Percentiles rank a stretch among this genome's conserved stretches.
These are phyloP conservation scores for Gallinago jamesoni DNA, from an alignment of 2,113 vertebrate genomes.

Conservation along the genomic window DNA sequence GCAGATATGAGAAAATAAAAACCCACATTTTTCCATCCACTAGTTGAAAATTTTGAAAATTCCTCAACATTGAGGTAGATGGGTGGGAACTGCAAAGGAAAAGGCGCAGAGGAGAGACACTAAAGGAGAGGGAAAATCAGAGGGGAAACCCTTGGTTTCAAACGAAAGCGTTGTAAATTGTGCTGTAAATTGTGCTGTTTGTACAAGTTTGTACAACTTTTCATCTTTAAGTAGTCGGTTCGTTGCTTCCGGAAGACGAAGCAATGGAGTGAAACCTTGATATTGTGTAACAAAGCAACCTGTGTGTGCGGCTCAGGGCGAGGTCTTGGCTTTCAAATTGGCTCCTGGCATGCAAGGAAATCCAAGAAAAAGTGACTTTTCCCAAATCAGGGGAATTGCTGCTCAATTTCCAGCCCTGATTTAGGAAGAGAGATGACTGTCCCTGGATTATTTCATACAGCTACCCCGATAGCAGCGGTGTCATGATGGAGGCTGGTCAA, in stretches of 20 bases:
- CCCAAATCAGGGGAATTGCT: background rate
- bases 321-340: background rate
- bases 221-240: background rate
- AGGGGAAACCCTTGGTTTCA: background rate
- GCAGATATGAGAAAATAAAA: background rate
- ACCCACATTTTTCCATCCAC: background rate
- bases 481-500: background rate
- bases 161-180: background rate
- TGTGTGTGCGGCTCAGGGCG: background rate
- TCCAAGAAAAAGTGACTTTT: background rate
- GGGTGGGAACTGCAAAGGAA: background rate
- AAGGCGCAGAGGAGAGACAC: background rate
- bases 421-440: background rate
- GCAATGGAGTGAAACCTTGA: slow-evolving; percentile 14
- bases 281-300: slow-evolving; percentile 28
- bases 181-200: background rate
- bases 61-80: fast-evolving
- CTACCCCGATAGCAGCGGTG: background rate
- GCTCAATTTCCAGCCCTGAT: background rate
- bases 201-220: slow-evolving; percentile 16
- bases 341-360: background rate
- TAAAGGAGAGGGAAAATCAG: background rate
- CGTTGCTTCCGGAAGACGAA: slow-evolving; percentile 6
- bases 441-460: background rate
- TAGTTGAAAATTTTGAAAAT: background rate